Conservation (phyloP, 1,140 invertebrate genomes). For the Hylyphantes graminicola region DNA sequence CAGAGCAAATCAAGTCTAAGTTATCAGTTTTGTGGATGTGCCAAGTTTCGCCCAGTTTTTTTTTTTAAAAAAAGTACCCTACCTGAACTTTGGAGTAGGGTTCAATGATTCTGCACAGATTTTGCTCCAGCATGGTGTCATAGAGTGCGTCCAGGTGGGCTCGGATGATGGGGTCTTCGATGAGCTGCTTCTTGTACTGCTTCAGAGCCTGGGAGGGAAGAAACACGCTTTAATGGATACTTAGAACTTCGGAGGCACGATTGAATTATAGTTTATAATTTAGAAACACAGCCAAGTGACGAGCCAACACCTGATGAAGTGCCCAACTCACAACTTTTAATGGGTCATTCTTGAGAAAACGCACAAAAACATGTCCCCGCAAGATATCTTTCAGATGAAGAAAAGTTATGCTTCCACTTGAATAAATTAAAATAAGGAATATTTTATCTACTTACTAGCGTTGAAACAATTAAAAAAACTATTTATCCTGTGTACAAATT, state of each 20-base stretch:
- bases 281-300: background rate
- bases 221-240: slow-evolving; percentile 8
- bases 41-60: no score
- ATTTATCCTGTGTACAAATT: no score
- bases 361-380: no score
- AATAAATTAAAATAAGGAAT: no score
- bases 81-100: slow-evolving; percentile 98
- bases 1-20: no score
- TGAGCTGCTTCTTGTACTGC: slow-evolving; percentile 89
- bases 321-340: background rate
- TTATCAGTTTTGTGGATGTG: no score
- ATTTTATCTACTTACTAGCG: no score
- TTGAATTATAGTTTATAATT: no score
- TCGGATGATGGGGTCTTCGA: slow-evolving; percentile 95
- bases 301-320: background rate
- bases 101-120: slow-evolving; percentile 97
- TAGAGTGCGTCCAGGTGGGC: slow-evolving; percentile 97
- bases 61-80: slow-evolving; percentile 64
- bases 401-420: no score
- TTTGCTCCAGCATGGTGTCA: slow-evolving; percentile 99
- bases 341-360: no score
- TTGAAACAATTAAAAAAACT: no score
- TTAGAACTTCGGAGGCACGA: background rate
- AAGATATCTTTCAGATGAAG: no score
- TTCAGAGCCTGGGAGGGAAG: slow-evolving; percentile 71